Base-by-base conservation (phyloP, 2,888 invertebrate genomes). In the Ferrisia virgata region DNA sequence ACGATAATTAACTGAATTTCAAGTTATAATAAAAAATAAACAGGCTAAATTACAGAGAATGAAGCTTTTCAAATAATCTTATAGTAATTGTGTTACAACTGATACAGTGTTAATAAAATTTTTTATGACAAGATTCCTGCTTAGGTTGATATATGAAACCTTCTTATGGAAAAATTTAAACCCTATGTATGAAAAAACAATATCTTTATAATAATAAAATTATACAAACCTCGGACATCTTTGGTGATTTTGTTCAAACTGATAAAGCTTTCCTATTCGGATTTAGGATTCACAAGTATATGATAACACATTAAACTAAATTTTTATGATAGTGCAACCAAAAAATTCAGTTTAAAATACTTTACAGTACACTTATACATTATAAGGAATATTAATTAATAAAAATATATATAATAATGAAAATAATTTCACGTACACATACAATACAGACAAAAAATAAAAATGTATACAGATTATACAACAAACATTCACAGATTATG, bases 301-400 rank as follows among this genome's bases (percentile, higher is more conserved):
- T 15, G 13, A 64, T 64, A 64, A 13, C 25, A 28, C 13, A 18
- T 18, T 36, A n/a, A 36, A 22, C 18, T 2, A 76, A 36, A 9
- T 36, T 76, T 18, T 18, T 76, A 76, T 36, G 11, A 31, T 18
- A 76, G 36, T n/a, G 72, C 72, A 33, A 76, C 72, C 36, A 76
- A 13, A 76, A 76, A 76, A 76, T 76, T 76, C 72, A 76, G 36
- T 15, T 76, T 76, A 18, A 76, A 76, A 76, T 76, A 76, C 28
- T 76, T 76, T 18, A 76, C 72, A 36, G 72, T 76, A 11, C 72
- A 76, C 28, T 76, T 76, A 76, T 76, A 76, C 72, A 76, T 76
- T 76, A 76, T 76, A n/a, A n/a, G n/a, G n/a, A n/a, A n/a, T 76
- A 76, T 36, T 2, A 76, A 36, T 76, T 36, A 76, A 76, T 76